phyloP scores from a whole-genome alignment of 2,113 vertebrate species.

The Pyxicephalus adspersus region DNA sequence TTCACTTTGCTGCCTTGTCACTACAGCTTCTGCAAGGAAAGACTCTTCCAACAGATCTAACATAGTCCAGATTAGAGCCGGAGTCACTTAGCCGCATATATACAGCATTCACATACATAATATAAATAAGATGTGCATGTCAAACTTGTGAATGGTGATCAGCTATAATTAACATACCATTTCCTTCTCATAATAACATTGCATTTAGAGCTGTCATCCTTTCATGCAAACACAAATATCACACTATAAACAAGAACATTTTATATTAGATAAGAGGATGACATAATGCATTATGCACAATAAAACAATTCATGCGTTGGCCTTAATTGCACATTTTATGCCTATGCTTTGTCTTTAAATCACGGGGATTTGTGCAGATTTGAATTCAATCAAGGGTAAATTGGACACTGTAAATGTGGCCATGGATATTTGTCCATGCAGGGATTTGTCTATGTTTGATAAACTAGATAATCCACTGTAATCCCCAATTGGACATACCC shows the following conservation, averaged over 20 bases:
- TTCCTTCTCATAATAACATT: neutral
- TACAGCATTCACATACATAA: neutral
- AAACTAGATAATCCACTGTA: constrained; percentile 27
- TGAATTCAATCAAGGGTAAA: constrained; percentile 9
- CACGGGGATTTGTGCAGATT: constrained; percentile 25
- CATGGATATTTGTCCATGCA: constrained; percentile 10
- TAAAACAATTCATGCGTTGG: neutral
- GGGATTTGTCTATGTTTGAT: constrained; percentile 36
- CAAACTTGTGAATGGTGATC: neutral
- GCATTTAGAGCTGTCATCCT: neutral
- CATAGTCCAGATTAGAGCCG: constrained; percentile 10
- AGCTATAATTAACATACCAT: constrained; percentile 21
- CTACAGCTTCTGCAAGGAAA: neutral
- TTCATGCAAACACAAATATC: neutral
- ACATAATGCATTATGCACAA: neutral
- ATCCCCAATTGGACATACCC: constrained; percentile 15
- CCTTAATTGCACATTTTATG: constrained; percentile 23
- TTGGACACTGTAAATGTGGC: constrained; percentile 27
- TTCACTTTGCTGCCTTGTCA: constrained; percentile 11
- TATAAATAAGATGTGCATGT: neutral
- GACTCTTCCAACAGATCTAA: neutral
- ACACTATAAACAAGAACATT: constrained; percentile 14
- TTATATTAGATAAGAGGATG: constrained; percentile 12
- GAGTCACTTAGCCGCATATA: constrained; percentile 6
- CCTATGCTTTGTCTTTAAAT: constrained; percentile 13